Evolutionary conservation across 2,888 invertebrate species (phyloP).

Genomic region (Eurytoma adleriae): DNA sequence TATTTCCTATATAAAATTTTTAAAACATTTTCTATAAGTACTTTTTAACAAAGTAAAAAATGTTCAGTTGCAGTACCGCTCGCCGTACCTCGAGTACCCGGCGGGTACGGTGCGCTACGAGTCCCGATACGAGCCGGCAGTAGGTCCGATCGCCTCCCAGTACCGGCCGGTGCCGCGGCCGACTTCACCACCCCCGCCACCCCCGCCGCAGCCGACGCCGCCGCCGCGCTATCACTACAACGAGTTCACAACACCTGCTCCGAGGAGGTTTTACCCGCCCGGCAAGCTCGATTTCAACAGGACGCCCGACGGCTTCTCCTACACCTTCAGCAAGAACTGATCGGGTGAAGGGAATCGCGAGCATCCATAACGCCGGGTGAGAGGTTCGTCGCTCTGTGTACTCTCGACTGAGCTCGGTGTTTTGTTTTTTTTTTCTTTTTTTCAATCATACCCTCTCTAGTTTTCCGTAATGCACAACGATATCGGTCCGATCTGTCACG

Average conservation of each 20-base stretch:
- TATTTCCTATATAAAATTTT: no score
- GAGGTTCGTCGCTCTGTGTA: slow-evolving; percentile 17
- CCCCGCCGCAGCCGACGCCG: slow-evolving; percentile 69
- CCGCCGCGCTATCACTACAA: slow-evolving; percentile 78
- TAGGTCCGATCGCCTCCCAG: slow-evolving; percentile 26
- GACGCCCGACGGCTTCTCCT: slow-evolving; percentile 92
- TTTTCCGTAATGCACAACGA: background rate
- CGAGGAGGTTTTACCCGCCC: slow-evolving; percentile 88
- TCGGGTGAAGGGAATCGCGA: slow-evolving; percentile 6
- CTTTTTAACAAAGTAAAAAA: background rate
- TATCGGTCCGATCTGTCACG: background rate
- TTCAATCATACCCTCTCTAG: background rate
- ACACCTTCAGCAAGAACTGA: slow-evolving; percentile 86
- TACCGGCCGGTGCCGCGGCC: slow-evolving; percentile 60
- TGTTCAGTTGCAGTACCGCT: slow-evolving; percentile 40
- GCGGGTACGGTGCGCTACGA: slow-evolving; percentile 36
- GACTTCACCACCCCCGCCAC: slow-evolving; percentile 58
- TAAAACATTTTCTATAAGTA: no score
- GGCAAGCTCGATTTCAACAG: slow-evolving; percentile 91
- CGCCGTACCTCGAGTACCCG: slow-evolving; percentile 45
- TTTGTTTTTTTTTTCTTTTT: background rate
- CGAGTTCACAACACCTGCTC: slow-evolving; percentile 82
- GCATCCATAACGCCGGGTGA: background rate
- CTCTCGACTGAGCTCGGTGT: background rate
- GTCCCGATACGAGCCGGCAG: slow-evolving; percentile 18